phyloP scores from a whole-genome alignment of 1,140 invertebrate genomes.

The Orchesella cincta region DNA sequence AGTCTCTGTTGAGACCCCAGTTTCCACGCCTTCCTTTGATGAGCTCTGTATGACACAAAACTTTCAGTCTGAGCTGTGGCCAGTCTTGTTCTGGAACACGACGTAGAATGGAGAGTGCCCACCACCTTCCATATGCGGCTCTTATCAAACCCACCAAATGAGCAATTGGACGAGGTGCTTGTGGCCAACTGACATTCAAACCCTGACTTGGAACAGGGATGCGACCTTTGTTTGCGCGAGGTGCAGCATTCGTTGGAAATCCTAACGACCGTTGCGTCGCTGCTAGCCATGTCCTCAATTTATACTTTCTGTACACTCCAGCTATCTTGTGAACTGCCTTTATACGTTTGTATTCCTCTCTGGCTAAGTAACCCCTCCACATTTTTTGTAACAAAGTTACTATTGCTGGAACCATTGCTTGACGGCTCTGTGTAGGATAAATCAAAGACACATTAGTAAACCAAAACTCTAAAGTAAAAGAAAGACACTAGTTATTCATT shows the following conservation, averaged over 20 bases:
- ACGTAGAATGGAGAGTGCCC: conserved; percentile 47
- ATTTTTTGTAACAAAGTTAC: conserved; percentile 91
- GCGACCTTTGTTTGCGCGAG: conserved; percentile 12
- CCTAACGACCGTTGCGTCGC: conserved; percentile 58
- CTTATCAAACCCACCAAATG: conserved; percentile 45
- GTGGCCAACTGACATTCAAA: conserved; percentile 46
- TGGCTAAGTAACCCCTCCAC: conserved; percentile 80
- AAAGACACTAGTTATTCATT: conserved; percentile 10
- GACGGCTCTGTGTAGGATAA: conserved; percentile 38
- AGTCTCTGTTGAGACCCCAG: conserved; percentile 81
- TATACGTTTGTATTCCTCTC: conserved; percentile 79
- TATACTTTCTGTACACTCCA: conserved; percentile 80
- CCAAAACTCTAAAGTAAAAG: neutral
- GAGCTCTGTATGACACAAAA: conserved; percentile 47
- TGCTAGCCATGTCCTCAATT: conserved; percentile 75
- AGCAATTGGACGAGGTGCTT: conserved; percentile 38
- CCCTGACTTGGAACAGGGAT: conserved; percentile 45
- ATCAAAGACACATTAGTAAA: neutral
- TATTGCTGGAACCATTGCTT: conserved; percentile 68
- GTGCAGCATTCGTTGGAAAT: conserved; percentile 35
- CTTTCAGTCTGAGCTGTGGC: conserved; percentile 70
- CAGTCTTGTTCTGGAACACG: conserved; percentile 48
- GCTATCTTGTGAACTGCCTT: conserved; percentile 80
- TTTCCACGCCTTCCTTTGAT: conserved; percentile 71
- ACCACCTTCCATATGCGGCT: conserved; percentile 49